Percentiles rank a stretch among this genome's conserved stretches.
These are phyloP conservation scores for Brevimyrus niger DNA, from an alignment of 2,113 vertebrate genomes.

Conservation along the genomic window DNA sequence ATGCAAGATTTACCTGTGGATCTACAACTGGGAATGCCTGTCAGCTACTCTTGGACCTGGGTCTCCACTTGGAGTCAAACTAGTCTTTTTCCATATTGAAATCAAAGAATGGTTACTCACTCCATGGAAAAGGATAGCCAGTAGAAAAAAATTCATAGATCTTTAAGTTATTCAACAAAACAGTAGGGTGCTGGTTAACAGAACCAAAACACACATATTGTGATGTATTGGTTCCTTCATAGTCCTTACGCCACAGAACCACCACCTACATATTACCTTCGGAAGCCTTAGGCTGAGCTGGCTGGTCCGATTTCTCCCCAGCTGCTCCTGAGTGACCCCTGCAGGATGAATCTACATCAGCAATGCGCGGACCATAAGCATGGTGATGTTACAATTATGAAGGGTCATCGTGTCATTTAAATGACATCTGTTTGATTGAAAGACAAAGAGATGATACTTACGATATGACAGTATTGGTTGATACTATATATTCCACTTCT, in stretches of 20 bases:
- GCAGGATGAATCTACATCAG: background rate
- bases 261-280: slow-evolving; percentile 57
- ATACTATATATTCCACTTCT: slow-evolving; percentile 89
- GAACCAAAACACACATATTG: background rate
- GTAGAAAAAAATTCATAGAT: background rate
- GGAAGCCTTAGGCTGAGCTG: slow-evolving; percentile 59
- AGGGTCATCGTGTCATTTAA: background rate
- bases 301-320: slow-evolving; percentile 52
- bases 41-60: background rate
- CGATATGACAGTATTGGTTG: slow-evolving; percentile 81
- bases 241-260: background rate
- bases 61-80: background rate
- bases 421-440: too few relatives aligned
- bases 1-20: background rate
- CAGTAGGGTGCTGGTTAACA: background rate
- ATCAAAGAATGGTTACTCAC: background rate
- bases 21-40: background rate
- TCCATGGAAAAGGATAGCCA: background rate
- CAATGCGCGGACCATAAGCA: background rate
- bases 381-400: background rate
- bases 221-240: background rate
- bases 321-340: slow-evolving; percentile 49
- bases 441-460: slow-evolving; percentile 56
- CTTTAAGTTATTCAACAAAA: background rate
- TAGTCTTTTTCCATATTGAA: background rate